Evolutionary conservation across 1,140 invertebrate genomes (phyloP).

Genomic region (Ips nitidus): DNA sequence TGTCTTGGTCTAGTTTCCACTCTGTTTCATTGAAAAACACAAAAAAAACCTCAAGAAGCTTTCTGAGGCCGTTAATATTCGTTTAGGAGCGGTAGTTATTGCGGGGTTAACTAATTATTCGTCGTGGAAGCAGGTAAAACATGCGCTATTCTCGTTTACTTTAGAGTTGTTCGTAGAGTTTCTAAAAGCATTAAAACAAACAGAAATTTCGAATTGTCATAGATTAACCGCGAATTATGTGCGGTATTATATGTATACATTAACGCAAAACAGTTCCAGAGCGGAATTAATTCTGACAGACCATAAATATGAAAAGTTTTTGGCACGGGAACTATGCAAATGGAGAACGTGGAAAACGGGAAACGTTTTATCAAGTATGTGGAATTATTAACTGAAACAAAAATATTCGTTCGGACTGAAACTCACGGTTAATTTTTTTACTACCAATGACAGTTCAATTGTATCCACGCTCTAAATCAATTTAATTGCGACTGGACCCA

Average conservation of each 20-base stretch:
- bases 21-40: too few relatives aligned
- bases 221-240: conserved; percentile 5
- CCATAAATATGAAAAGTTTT: conserved; percentile 17
- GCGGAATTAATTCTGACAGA: conserved; percentile 9
- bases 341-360: conserved; percentile 8
- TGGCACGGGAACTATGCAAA: conserved; percentile 14
- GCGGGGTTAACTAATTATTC: too few relatives aligned
- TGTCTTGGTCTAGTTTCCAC: too few relatives aligned
- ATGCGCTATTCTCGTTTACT: too few relatives aligned
- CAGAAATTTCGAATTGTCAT: neutral
- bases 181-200: too few relatives aligned
- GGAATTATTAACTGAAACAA: conserved; percentile 18
- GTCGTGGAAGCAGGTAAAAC: too few relatives aligned
- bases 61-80: too few relatives aligned
- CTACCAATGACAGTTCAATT: neutral
- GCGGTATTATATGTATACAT: conserved; percentile 1
- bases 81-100: too few relatives aligned
- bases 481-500: too few relatives aligned
- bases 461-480: too few relatives aligned
- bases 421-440: neutral
- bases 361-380: conserved; percentile 13
- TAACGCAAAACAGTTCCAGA: conserved; percentile 7
- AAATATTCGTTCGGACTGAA: conserved; percentile 3
- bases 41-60: too few relatives aligned
- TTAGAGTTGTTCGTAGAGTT: too few relatives aligned